These are phyloP conservation scores for Ictidomys tridecemlineatus DNA, from an alignment of 2,113 vertebrate species.

Conservation along the genomic window DNA sequence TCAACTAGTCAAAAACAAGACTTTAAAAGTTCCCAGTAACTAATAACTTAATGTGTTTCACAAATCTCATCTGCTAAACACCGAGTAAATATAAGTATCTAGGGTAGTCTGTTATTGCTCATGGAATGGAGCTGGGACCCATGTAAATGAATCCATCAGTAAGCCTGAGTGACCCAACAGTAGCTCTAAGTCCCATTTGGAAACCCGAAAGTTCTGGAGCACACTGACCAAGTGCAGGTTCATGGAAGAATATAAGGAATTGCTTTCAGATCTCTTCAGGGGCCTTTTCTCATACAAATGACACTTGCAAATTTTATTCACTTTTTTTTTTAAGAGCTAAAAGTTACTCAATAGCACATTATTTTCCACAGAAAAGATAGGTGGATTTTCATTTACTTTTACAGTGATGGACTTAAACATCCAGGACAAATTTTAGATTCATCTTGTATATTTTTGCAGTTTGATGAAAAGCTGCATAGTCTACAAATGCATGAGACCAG, in stretches of 20 bases:
- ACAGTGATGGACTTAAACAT: constrained; percentile 80
- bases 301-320: constrained; percentile 53
- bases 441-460: constrained; percentile 77
- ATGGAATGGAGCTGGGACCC: constrained; percentile 88
- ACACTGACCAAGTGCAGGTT: constrained; percentile 76
- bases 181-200: constrained; percentile 83
- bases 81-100: constrained; percentile 84
- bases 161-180: constrained; percentile 88
- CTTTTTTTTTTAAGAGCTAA: constrained; percentile 74
- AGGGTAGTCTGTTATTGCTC: constrained; percentile 90
- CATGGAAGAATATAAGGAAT: constrained; percentile 63
- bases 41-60: constrained; percentile 85
- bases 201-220: constrained; percentile 88
- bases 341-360: constrained; percentile 75
- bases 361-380: constrained; percentile 79
- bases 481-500: constrained; percentile 83
- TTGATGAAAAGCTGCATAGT: constrained; percentile 82
- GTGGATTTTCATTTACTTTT: constrained; percentile 74
- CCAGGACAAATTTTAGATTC: constrained; percentile 82
- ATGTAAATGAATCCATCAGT: constrained; percentile 81
- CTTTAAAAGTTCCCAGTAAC: constrained; percentile 87
- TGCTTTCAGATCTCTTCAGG: constrained; percentile 74
- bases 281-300: constrained; percentile 55
- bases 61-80: constrained; percentile 84
- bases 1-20: constrained; percentile 86